These are phyloP conservation scores for Lepidotrigona ventralis DNA, from an alignment of 1,140 invertebrate species.

Conservation along the genomic window DNA sequence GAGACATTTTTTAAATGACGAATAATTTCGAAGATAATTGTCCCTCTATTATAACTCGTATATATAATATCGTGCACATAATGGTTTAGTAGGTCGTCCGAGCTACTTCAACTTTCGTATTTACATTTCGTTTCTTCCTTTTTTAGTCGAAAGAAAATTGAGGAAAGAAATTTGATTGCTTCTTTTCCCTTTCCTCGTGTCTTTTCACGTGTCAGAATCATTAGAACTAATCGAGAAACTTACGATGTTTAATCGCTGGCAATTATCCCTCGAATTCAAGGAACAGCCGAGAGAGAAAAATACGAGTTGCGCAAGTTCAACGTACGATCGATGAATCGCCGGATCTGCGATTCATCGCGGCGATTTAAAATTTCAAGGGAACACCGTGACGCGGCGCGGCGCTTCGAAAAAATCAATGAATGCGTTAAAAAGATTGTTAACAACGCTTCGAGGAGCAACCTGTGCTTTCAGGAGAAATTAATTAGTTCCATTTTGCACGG, in stretches of 20 bases:
- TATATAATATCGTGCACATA: too few species aligned
- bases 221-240: background rate
- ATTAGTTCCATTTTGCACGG: slow-evolving; percentile 1
- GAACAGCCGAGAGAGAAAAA: background rate
- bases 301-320: background rate
- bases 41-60: too few species aligned
- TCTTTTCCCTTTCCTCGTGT: too few species aligned
- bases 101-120: too few species aligned
- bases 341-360: background rate
- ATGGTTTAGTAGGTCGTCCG: too few species aligned
- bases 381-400: background rate
- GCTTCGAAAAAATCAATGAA: background rate
- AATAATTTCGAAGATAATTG: too few species aligned
- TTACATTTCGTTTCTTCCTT: too few species aligned
- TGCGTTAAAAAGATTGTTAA: background rate
- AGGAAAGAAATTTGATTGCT: too few species aligned
- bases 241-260: background rate
- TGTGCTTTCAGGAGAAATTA: slow-evolving; percentile 7
- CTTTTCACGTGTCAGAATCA: background rate
- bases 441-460: background rate
- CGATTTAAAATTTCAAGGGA: slow-evolving; percentile 15
- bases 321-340: background rate
- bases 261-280: background rate
- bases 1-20: too few species aligned
- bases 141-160: too few species aligned